Evolutionary conservation across 2,797 vertebrate species (phyloP), one percentile per base, ranked within the genome.

Genomic region (Echiichthys vipera): DNA sequence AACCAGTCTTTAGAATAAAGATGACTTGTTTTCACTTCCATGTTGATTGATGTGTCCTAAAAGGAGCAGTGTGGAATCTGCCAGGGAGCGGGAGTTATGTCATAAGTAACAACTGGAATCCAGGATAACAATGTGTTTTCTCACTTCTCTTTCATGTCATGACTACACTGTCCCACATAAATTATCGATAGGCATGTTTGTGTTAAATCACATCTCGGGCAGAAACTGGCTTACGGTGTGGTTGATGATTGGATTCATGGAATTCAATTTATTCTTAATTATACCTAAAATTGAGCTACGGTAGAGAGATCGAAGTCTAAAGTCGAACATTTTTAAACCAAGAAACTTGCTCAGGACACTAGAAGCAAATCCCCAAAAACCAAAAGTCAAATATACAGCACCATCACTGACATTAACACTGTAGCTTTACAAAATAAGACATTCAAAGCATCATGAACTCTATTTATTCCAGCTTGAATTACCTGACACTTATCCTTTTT

Each of bases 51-150:
- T 65, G 53, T 42, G 27, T 17, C 32, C 36, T 65, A 14, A 36
- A 9, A 53, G 46, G 30, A 67, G 51, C n/a, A 37, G 29, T 32
- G 45, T 51, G 53, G 29, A 57, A 55, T 63, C 17, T 57, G 65
- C 10, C 51, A 45, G 36, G 22, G 5, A 56, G 32, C 50, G 55
- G 6, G 3, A 79, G 47, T 39, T 7, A 70, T 63, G 69, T 75
- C 62, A 63, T 58, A 46, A 14, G 56, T 7, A 77, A 71, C 68
- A 80, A 73, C 64, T 86, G 71, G 65, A 68, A 39, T 45, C 32
- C 20, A 39, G 25, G 29, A 75, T 42, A 76, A 59, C 11, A 27
- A 1, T 11, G 24, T 14, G 32, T 32, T 54, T 58, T 51, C 37
- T 39, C 50, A 39, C 49, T 25, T 30, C 7, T 13, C 22, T 40